Conservation (phyloP, 2,113 vertebrate species). For the Misgurnus anguillicaudatus region DNA sequence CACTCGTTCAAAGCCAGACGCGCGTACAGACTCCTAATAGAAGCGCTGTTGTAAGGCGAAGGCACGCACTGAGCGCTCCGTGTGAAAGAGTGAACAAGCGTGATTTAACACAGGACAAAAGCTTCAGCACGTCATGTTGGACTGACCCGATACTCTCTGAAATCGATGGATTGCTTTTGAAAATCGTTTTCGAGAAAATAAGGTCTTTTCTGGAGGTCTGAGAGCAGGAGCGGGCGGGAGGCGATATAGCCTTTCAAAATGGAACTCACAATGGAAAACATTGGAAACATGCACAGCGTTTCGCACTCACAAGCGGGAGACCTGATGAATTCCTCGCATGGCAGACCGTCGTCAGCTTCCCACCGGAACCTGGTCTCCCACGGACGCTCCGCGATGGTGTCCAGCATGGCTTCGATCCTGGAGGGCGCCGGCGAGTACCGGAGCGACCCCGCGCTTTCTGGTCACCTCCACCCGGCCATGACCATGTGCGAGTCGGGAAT, state of each 20-base stretch:
- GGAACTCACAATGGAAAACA: slow-evolving; percentile 96
- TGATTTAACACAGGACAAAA: slow-evolving; percentile 38
- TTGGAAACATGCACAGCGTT: slow-evolving; percentile 87
- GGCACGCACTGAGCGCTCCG: slow-evolving; percentile 57
- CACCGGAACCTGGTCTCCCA: slow-evolving; percentile 87
- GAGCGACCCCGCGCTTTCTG: slow-evolving; percentile 82
- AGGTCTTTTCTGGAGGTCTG: slow-evolving; percentile 42
- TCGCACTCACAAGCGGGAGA: slow-evolving; percentile 88
- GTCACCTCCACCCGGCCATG: slow-evolving; percentile 93
- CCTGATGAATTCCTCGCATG: slow-evolving; percentile 88
- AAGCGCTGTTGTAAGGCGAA: slow-evolving; percentile 73
- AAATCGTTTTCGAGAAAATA: slow-evolving; percentile 63
- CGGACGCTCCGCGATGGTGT: slow-evolving; percentile 84
- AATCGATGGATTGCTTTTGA: slow-evolving; percentile 80
- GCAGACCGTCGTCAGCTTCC: slow-evolving; percentile 78
- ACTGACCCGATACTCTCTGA: slow-evolving; percentile 63
- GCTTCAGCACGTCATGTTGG: slow-evolving; percentile 57
- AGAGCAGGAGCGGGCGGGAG: slow-evolving; percentile 59
- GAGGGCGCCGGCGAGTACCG: slow-evolving; percentile 90
- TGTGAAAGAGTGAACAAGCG: slow-evolving; percentile 47
- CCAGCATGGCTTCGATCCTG: slow-evolving; percentile 88
- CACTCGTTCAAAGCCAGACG: slow-evolving; percentile 63
- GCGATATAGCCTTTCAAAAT: slow-evolving; percentile 71
- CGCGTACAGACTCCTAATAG: slow-evolving; percentile 68
- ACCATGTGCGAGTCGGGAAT: slow-evolving; percentile 94